Conservation (phyloP, 2,113 vertebrate species). For the Urocynchramus pylzowi region DNA sequence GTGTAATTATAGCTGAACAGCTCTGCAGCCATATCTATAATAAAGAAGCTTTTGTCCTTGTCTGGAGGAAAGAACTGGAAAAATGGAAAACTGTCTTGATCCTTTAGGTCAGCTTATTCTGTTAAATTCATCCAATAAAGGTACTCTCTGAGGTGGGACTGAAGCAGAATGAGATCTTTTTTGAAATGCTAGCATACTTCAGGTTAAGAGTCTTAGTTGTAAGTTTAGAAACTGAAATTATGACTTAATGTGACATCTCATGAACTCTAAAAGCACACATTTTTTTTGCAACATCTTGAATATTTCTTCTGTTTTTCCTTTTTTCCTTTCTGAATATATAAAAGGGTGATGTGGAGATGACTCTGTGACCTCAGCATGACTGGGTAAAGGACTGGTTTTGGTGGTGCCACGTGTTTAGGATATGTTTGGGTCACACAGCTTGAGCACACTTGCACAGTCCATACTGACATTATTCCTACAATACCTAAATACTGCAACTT, state of each 20-base stretch:
- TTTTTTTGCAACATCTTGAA: neutral
- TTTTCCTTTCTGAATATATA: neutral
- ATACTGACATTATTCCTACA: neutral
- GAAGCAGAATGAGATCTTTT: neutral
- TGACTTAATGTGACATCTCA: neutral
- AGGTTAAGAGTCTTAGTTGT: neutral
- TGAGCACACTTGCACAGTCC: neutral
- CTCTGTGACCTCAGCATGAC: neutral
- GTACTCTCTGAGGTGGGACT: neutral
- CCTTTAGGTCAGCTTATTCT: neutral
- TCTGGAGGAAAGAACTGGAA: neutral
- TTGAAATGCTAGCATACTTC: neutral
- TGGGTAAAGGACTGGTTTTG: neutral
- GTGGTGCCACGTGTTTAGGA: neutral
- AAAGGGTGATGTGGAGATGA: neutral
- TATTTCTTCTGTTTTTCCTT: neutral
- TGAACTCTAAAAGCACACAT: fast-evolving
- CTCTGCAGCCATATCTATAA: neutral
- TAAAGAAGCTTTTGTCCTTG: neutral
- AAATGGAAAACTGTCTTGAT: neutral
- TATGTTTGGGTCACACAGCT: neutral
- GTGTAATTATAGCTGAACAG: neutral
- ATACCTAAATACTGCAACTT: neutral
- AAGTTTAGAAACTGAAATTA: neutral
- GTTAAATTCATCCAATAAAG: neutral